A percentile compares a stretch with the other conserved stretches of the same genome.
Conservation (phyloP, 2,113 vertebrate genomes). For the Cebidichthys violaceus region DNA sequence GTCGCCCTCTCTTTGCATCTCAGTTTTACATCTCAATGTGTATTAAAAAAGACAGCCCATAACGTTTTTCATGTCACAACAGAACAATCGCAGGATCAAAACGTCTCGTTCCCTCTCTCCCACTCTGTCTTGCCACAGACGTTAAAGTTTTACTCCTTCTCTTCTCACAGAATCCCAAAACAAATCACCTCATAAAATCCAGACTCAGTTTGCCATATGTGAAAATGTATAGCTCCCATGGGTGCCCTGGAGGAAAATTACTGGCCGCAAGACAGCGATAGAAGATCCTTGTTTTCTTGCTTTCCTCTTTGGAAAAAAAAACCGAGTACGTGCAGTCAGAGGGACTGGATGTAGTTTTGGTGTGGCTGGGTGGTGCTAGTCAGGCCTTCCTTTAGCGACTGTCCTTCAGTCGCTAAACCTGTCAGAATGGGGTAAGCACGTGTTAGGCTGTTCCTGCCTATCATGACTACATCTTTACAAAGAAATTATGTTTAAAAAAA, state of each 20-base stretch:
- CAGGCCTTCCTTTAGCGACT: constrained; percentile 57
- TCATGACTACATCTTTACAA: constrained; percentile 20
- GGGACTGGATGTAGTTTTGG: constrained; percentile 57
- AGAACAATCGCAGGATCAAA: constrained; percentile 37
- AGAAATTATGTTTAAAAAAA: constrained; percentile 18
- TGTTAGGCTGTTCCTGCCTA: constrained; percentile 24
- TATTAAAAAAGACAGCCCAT: constrained; percentile 12
- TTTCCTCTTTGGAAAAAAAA: constrained; percentile 17
- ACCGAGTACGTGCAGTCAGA: constrained; percentile 19
- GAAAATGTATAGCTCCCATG: constrained; percentile 74
- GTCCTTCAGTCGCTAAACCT: constrained; percentile 56
- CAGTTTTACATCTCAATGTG: constrained; percentile 10
- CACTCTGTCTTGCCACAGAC: constrained; percentile 51
- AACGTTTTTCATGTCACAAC: constrained; percentile 35
- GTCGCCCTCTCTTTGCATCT: background rate
- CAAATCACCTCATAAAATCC: constrained; percentile 73
- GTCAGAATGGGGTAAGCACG: constrained; percentile 35
- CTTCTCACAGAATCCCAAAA: constrained; percentile 74
- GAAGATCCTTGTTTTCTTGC: constrained; percentile 68
- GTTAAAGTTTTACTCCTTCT: constrained; percentile 70
- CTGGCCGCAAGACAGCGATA: constrained; percentile 60
- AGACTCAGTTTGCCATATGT: constrained; percentile 71
- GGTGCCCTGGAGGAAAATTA: constrained; percentile 70
- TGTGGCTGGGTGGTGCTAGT: constrained; percentile 55
- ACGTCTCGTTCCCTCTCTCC: constrained; percentile 20